Conservation (phyloP, 2,797 vertebrate species). For the Ptychadena robeensis region DNA sequence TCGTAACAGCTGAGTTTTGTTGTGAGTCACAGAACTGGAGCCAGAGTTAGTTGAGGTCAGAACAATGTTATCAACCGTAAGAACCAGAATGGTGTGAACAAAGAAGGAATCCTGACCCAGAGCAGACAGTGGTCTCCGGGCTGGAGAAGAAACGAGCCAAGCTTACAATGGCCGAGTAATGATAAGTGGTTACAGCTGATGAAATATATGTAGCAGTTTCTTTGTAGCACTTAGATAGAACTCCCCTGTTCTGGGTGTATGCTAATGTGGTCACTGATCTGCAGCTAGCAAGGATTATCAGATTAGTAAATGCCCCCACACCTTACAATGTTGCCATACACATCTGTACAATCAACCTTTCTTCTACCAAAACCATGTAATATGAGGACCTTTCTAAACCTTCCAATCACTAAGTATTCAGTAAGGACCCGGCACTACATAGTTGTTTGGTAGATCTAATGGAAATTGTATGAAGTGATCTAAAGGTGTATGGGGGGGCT, state of each 20-base stretch:
- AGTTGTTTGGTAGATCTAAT: too few species aligned
- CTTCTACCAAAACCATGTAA: too few species aligned
- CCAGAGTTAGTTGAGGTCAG: slow-evolving; percentile 4
- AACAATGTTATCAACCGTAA: slow-evolving; percentile 5
- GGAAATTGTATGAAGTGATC: too few species aligned
- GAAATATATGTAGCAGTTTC: neutral
- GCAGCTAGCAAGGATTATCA: too few species aligned
- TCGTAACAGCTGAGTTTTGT: neutral
- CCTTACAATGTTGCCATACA: too few species aligned
- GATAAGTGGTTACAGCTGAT: neutral
- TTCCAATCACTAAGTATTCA: too few species aligned
- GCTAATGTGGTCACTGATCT: neutral
- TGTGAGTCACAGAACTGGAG: neutral
- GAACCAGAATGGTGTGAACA: slow-evolving; percentile 4
- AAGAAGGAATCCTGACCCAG: neutral
- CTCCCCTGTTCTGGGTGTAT: neutral
- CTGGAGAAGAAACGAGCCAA: neutral
- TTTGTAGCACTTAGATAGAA: neutral
- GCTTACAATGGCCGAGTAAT: neutral
- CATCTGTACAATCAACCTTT: too few species aligned
- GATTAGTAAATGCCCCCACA: too few species aligned
- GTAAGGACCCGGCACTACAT: too few species aligned
- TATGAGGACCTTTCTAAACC: too few species aligned
- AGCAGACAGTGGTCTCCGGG: slow-evolving; percentile 11
- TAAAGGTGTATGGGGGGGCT: too few species aligned